These are phyloP conservation scores for Pseudois nayaur DNA, from an alignment of 2,113 vertebrate species.

Conservation along the genomic window DNA sequence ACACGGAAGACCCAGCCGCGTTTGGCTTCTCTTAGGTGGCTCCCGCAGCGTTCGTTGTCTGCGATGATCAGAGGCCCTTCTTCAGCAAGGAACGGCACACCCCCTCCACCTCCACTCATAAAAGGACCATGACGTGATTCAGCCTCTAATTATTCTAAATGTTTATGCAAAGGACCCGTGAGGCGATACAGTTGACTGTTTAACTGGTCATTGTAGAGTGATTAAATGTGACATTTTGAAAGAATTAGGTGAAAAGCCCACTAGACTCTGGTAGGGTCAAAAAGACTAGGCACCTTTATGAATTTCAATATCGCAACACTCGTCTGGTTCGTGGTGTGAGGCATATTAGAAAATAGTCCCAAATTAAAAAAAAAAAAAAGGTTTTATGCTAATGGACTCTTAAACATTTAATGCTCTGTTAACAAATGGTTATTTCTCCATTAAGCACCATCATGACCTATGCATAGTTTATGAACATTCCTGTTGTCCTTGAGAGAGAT, in stretches of 20 bases:
- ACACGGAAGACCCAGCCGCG: neutral
- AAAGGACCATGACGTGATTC: neutral
- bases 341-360: constrained; percentile 25
- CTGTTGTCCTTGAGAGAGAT: constrained; percentile 74
- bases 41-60: neutral
- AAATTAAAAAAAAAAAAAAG: constrained; percentile 45
- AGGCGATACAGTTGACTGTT: constrained; percentile 42
- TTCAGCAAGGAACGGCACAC: neutral
- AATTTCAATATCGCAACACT: neutral
- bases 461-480: constrained; percentile 75
- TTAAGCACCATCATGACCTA: constrained; percentile 70
- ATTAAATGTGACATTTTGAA: constrained; percentile 65
- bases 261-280: constrained; percentile 51
- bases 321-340: neutral
- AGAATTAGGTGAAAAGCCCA: constrained; percentile 55
- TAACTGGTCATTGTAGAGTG: constrained; percentile 63
- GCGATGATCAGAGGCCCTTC: neutral
- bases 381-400: constrained; percentile 70
- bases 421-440: constrained; percentile 74
- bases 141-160: constrained; percentile 48
- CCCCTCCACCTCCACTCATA: neutral
- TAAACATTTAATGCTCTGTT: constrained; percentile 77
- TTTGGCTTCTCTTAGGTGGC: neutral
- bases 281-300: constrained; percentile 48
- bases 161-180: constrained; percentile 51